Percentiles rank a stretch among this genome's conserved stretches.
Conservation (phyloP, 2,113 vertebrate species). For the Dascyllus trimaculatus region DNA sequence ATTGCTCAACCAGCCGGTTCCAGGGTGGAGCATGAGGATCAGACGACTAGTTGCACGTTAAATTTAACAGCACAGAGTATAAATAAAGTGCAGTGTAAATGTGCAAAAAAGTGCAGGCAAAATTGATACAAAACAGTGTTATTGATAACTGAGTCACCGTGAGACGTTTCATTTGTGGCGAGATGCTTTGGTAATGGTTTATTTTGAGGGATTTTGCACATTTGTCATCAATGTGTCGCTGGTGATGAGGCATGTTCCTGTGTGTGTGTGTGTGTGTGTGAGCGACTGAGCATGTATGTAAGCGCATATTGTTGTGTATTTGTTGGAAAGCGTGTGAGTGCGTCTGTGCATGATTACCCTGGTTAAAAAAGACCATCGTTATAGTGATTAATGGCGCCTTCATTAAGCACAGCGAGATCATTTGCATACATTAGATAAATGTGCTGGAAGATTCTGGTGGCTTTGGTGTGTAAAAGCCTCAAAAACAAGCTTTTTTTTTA, state of each 20-base stretch:
- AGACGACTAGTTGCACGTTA: slow-evolving; percentile 23
- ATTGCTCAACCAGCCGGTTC: slow-evolving; percentile 18
- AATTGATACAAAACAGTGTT: slow-evolving; percentile 6
- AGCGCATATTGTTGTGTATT: slow-evolving; percentile 34
- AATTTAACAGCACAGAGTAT: neutral
- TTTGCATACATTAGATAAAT: slow-evolving; percentile 87
- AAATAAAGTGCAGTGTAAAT: neutral
- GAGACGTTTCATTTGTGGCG: slow-evolving; percentile 16
- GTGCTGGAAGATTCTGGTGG: slow-evolving; percentile 76
- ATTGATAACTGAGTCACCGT: slow-evolving; percentile 13
- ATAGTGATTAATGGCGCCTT: slow-evolving; percentile 87
- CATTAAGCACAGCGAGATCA: slow-evolving; percentile 84
- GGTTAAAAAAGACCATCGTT: slow-evolving; percentile 85
- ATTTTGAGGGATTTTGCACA: slow-evolving; percentile 29
- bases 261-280: slow-evolving; percentile 43
- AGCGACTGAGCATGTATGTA: slow-evolving; percentile 11
- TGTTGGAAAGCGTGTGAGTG: slow-evolving; percentile 11
- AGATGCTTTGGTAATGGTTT: slow-evolving; percentile 22
- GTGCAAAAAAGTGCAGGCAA: neutral
- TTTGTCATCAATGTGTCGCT: slow-evolving; percentile 43
- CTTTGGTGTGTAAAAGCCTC: slow-evolving; percentile 68
- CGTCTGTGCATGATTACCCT: slow-evolving; percentile 76
- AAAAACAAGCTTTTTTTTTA: slow-evolving; percentile 37
- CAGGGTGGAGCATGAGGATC: slow-evolving; percentile 19
- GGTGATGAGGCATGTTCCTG: slow-evolving; percentile 47